A percentile compares a stretch with the other conserved stretches of the same genome.
These are phyloP conservation scores for Globia sparganii DNA, from an alignment of 2,888 invertebrate species.

Conservation along the genomic window DNA sequence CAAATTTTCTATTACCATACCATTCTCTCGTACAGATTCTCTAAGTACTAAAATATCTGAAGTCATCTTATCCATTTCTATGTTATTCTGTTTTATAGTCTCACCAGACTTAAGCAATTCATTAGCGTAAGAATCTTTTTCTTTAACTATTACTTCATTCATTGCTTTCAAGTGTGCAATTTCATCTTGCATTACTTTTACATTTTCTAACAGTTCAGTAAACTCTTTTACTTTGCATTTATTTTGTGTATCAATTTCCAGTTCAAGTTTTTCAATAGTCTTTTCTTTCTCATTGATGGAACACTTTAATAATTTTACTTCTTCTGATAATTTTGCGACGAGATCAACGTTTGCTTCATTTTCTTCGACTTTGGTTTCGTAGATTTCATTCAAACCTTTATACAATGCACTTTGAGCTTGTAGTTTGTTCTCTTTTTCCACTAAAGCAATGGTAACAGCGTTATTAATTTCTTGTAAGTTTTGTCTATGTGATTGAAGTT, in stretches of 20 bases:
- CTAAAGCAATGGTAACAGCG: constrained; percentile 65
- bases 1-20: constrained; percentile 77
- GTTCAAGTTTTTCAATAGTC: constrained; percentile 66
- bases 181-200: constrained; percentile 72
- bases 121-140: constrained; percentile 76
- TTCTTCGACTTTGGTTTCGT: constrained; percentile 75
- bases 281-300: constrained; percentile 72
- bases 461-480: constrained; percentile 70
- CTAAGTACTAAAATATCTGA: constrained; percentile 80
- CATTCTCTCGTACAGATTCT: constrained; percentile 79
- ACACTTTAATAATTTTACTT: constrained; percentile 74
- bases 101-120: constrained; percentile 81
- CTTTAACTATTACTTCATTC: constrained; percentile 77
- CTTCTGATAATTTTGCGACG: constrained; percentile 73
- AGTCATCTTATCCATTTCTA: constrained; percentile 81
- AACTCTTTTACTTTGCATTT: constrained; percentile 66
- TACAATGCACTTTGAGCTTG: constrained; percentile 66
- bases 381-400: constrained; percentile 72
- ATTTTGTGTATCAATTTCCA: constrained; percentile 22
- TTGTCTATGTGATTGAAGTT: constrained; percentile 65
- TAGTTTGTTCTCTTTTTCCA: constrained; percentile 71
- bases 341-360: constrained; percentile 69
- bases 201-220: constrained; percentile 68
- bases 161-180: constrained; percentile 74
- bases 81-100: constrained; percentile 77